Evolutionary conservation across 2,888 invertebrate species (phyloP), one percentile per base, ranked within the genome.

Genomic region (Polymixis lichenea): DNA sequence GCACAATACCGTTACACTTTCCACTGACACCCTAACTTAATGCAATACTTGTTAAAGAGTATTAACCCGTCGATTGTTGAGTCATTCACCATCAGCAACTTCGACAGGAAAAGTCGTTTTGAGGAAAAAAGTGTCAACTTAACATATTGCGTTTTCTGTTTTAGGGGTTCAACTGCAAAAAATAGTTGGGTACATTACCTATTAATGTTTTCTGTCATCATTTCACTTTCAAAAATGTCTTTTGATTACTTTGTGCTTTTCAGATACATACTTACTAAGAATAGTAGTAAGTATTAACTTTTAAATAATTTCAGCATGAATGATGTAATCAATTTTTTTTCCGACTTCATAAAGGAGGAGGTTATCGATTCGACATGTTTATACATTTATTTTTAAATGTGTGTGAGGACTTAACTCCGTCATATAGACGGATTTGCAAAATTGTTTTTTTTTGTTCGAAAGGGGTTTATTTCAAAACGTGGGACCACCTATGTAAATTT

Each of bases 1-100:
- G 89, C 87, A 92, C 92, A 92, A 92, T 94, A 92, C 95, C 93
- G 95, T 94, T 95, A 94, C 94, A 94, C 92, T 93, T 94, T 94
- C 92, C 80, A 87, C 87, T 83, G 82, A 84, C 91, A 89, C 91
- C 89, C 91, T 88, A 90, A 89, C 86, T 87, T 87, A 87, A 89
- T 90, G 87, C 87, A 87, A 88, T 86, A 83, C 77, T 86, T 80
- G 78, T 85, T 86, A 86, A 78, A 83, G 43, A 80, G 75, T 87
- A 84, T 84, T 88, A 77, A 78, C 80, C 55, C 71, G 72, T 67
- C 75, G 81, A 86, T 87, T 85, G 83, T 75, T 71, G 32, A 74
- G 43, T 83, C 77, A 79, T 85, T 80, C 43, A 70, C 70, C 65
- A 82, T 70, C 25, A 72, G 67, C 22, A 43, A 51, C 13, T 55